Conservation (phyloP, 2,113 vertebrate genomes). For the Eira barbara region DNA sequence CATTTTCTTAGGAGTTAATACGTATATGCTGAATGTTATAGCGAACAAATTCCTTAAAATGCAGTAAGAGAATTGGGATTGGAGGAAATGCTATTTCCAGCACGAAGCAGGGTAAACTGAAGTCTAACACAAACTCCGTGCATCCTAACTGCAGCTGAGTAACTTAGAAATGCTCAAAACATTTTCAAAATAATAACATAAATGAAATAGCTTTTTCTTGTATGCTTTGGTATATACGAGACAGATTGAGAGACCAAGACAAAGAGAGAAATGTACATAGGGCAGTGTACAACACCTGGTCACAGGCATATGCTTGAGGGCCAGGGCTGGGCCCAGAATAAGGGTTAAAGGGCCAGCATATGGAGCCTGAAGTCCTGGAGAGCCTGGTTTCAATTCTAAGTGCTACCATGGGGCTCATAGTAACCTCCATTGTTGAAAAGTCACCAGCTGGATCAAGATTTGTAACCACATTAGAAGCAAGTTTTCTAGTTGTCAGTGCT, state of each 20-base stretch:
- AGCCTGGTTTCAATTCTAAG: slow-evolving; percentile 30
- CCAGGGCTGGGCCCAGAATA: background rate
- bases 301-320: background rate
- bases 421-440: slow-evolving; percentile 63
- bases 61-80: background rate
- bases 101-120: background rate
- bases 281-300: background rate
- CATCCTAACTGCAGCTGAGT: background rate
- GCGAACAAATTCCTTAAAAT: background rate
- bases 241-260: background rate
- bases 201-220: background rate
- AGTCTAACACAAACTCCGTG: background rate
- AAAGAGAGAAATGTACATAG: background rate
- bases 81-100: background rate
- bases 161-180: background rate
- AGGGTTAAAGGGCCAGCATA: slow-evolving; percentile 72
- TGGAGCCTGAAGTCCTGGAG: slow-evolving; percentile 29
- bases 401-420: slow-evolving; percentile 9
- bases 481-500: slow-evolving; percentile 1
- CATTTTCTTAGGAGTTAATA: background rate
- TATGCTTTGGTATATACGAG: background rate
- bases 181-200: background rate
- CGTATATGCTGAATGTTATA: background rate
- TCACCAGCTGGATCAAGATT: slow-evolving; percentile 72
- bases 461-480: slow-evolving; percentile 62